Evolutionary conservation across 2,888 invertebrate species (phyloP).

Genomic region (Dynastes hyllus): DNA sequence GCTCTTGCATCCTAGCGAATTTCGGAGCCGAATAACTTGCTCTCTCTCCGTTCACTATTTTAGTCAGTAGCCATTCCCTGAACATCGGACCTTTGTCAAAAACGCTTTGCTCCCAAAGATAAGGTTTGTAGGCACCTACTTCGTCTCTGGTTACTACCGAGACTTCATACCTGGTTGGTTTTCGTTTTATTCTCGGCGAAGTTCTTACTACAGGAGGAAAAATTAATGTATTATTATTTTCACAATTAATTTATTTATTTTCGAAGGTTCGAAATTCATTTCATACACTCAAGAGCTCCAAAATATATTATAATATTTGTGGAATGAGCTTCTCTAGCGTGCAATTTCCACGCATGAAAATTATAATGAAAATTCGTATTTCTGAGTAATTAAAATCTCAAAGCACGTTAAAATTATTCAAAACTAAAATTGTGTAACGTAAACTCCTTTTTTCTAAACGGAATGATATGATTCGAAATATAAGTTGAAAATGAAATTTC

Average conservation of each 20-base stretch:
- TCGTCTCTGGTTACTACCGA: slow-evolving; percentile 95
- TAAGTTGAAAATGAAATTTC: background rate
- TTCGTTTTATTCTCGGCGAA: slow-evolving; percentile 88
- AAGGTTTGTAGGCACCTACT: slow-evolving; percentile 96
- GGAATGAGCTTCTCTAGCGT: too few relatives aligned
- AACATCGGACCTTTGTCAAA: slow-evolving; percentile 97
- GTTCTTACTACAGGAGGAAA: slow-evolving; percentile 80
- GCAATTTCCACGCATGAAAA: too few relatives aligned
- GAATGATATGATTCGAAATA: background rate
- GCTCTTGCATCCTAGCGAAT: slow-evolving; percentile 95
- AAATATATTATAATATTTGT: too few relatives aligned
- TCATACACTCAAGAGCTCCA: too few relatives aligned
- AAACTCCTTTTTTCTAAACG: too few relatives aligned
- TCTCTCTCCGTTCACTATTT: slow-evolving; percentile 94
- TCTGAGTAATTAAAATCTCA: too few relatives aligned
- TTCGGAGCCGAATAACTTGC: slow-evolving; percentile 96
- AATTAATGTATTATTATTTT: background rate
- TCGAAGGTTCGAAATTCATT: too few relatives aligned
- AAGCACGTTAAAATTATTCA: too few relatives aligned
- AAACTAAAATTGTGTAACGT: too few relatives aligned
- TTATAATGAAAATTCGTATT: too few relatives aligned
- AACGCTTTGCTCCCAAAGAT: slow-evolving; percentile 95
- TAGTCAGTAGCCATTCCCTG: slow-evolving; percentile 94
- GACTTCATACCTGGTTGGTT: slow-evolving; percentile 91
- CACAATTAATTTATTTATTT: too few relatives aligned